phyloP scores from a whole-genome alignment of 2,797 vertebrate genomes.

The Rhinella marina region DNA sequence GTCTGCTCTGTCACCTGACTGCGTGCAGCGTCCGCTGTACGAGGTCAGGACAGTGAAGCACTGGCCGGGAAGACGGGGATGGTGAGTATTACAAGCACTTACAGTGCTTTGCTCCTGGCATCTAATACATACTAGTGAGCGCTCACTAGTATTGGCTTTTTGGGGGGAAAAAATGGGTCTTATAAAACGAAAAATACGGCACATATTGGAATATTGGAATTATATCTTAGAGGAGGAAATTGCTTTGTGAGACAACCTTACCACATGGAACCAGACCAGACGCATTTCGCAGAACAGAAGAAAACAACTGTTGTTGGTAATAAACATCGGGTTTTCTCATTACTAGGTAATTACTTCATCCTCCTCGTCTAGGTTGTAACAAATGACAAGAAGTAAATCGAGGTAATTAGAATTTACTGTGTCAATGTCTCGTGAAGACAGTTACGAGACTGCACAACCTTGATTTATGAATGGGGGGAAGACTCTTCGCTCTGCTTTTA shows the following conservation, averaged over 20 bases:
- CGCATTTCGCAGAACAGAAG: background rate
- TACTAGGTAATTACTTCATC: conserved; percentile 1
- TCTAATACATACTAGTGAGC: too few relatives aligned
- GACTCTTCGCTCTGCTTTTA: conserved; percentile 3
- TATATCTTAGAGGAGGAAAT: background rate
- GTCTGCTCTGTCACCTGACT: too few relatives aligned
- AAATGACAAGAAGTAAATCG: conserved; percentile 21
- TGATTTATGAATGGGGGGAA: conserved; percentile 24
- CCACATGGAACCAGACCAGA: background rate
- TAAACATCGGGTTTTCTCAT: background rate
- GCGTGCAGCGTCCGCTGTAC: too few relatives aligned
- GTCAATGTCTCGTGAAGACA: background rate
- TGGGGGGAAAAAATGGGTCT: too few relatives aligned
- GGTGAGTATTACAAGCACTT: too few relatives aligned
- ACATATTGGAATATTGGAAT: background rate
- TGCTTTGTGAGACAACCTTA: background rate
- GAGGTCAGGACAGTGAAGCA: too few relatives aligned
- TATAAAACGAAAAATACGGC: too few relatives aligned
- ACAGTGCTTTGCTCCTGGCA: too few relatives aligned
- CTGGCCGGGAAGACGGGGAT: too few relatives aligned
- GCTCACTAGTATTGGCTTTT: too few relatives aligned
- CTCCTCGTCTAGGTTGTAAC: background rate
- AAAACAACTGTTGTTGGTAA: background rate
- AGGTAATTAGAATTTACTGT: conserved; percentile 21
- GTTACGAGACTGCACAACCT: background rate